Evolutionary conservation across 2,113 vertebrate genomes (phyloP), one percentile per base, ranked within the genome.

Genomic region (Apodemus sylvaticus): DNA sequence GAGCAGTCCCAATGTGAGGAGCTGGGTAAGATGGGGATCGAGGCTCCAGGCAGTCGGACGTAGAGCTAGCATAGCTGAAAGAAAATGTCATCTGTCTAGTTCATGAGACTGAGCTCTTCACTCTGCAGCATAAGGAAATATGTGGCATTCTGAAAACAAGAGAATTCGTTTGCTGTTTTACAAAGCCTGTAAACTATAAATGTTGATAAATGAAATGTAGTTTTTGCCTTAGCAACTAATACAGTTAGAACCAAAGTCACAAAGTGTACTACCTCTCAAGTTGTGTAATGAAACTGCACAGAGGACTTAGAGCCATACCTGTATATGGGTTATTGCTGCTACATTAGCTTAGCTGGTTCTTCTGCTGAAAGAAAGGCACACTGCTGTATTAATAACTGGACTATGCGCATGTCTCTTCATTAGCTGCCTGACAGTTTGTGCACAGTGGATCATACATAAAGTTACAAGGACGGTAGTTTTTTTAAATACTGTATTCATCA

Each of bases 381-480:
- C 58, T 31, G 29, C 29, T 13, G 29, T 13, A 53, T 86, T 92
- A 77, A 64, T 96, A 92, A 82, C 85, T 77, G 81, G 92, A 81
- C 7, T 90, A n/a, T 92, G 88, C 82, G 91, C 90, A 34, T 90
- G 34, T 92, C 88, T 93, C 64, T 68, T 92, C 92, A 68, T 73
- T 92, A 93, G 93, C 64, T 94, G 17, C 88, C 60, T 62, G 71
- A 76, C 90, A 88, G 79, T 95, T 96, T 95, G 93, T 94, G 96
- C 68, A 90, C 68, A 93, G 74, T 93, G 64, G 51, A 90, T 83
- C 92, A 81, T 87, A 88, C 88, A 95, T 83, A 94, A 96, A 92
- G 88, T 95, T 88, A 76, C 91, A 31, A 74, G 74, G 76, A 48
- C 45, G 86, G 34, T 87, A 53, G 39, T 96, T 36, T 93, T 93